These are phyloP conservation scores for Ciconia stormi DNA, from an alignment of 2,113 vertebrate genomes.

Conservation along the genomic window DNA sequence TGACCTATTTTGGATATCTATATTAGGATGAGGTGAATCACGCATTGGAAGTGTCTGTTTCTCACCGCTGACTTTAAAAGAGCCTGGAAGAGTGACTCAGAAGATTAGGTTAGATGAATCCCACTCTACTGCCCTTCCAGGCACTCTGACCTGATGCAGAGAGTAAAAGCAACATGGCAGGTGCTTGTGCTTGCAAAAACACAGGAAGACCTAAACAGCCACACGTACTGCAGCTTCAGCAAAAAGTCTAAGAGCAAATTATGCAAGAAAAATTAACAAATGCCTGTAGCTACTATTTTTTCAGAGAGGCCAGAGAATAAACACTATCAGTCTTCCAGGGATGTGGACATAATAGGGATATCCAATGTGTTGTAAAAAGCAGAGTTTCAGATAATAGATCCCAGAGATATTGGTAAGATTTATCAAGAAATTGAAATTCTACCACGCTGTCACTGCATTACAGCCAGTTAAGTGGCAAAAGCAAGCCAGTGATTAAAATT, in stretches of 20 bases:
- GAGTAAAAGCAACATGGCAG: background rate
- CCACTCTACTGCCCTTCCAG: background rate
- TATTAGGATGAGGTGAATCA: conserved; percentile 7
- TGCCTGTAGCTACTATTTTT: background rate
- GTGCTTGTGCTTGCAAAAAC: background rate
- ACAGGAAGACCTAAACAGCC: background rate
- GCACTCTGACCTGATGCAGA: background rate
- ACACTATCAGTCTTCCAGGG: background rate
- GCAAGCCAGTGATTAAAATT: background rate
- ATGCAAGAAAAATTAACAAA: background rate
- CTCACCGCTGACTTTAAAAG: background rate
- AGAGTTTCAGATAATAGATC: background rate
- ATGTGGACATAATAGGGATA: background rate
- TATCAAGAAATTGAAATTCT: background rate
- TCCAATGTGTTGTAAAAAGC: background rate
- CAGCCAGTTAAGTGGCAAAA: background rate
- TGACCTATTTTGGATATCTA: conserved; percentile 37
- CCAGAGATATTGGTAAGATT: background rate
- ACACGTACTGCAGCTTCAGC: background rate
- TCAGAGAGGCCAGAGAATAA: background rate
- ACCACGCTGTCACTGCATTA: background rate
- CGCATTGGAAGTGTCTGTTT: background rate
- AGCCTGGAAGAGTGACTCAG: background rate
- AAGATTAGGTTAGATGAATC: background rate
- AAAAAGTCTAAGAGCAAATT: background rate